phyloP scores from a whole-genome alignment of 2,113 vertebrate species.

The Aepyceros melampus region DNA sequence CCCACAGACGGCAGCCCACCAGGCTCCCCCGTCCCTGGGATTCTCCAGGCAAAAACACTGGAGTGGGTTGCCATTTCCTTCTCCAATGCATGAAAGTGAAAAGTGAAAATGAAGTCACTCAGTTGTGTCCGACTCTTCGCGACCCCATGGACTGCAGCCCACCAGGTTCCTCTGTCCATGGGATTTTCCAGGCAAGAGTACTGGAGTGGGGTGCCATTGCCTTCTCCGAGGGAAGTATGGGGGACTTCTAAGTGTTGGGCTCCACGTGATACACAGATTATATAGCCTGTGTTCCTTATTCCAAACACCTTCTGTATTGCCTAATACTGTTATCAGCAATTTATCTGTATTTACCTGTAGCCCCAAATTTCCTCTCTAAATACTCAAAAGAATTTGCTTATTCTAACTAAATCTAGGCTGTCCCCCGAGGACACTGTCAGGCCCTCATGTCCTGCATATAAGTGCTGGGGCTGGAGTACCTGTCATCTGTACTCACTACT shows the following conservation, averaged over 20 bases:
- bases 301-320: background rate
- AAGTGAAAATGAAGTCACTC: too few species aligned
- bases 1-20: too few species aligned
- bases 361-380: background rate
- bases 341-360: background rate
- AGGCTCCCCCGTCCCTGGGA: too few species aligned
- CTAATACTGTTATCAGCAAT: background rate
- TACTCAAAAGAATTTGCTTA: background rate
- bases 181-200: too few species aligned
- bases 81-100: too few species aligned
- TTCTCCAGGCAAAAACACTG: too few species aligned
- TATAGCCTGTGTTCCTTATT: fast-evolving
- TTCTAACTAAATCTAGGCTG: background rate
- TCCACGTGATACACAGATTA: background rate
- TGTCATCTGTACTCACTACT: background rate
- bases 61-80: too few species aligned
- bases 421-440: background rate
- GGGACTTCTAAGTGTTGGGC: background rate
- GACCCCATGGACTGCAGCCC: too few species aligned
- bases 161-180: too few species aligned
- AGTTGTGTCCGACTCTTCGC: fast-evolving
- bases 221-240: background rate
- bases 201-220: too few species aligned
- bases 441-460: background rate
- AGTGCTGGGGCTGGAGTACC: background rate